Evolutionary conservation across 2,113 vertebrate species (phyloP), one percentile per base, ranked within the genome.

Genomic region (Poicephalus gulielmi): DNA sequence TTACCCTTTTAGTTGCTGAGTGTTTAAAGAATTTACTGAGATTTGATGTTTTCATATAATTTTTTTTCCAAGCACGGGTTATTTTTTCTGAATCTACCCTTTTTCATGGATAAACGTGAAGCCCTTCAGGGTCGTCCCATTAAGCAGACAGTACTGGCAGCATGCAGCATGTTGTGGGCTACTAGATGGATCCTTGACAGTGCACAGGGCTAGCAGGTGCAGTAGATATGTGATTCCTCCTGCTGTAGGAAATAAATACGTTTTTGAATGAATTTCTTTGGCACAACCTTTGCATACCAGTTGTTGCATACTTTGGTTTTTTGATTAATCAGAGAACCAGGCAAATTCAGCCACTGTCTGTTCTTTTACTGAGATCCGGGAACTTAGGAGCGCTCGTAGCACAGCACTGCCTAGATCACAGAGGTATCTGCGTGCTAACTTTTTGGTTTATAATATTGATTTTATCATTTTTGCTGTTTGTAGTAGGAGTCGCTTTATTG

Each of bases 361-460:
- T 66, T 84, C 33, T 50, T 77, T 78, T 27, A 10, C 27, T 33
- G 74, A 75, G 68, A 57, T 83, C 37, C 24, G 28, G 60, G 30
- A 83, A 44, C 75, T 53, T 47, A 25, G 71, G 64, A 83, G 9
- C 57, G 75, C 96, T 94, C 62, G 49, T 81, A 76, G 13, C 86
- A 4, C 49, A 70, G 92, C 14, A 15, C 94, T 95, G 73, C 73
- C 86, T 95, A 83, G 88, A 96, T 94, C 90, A 44, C 55, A 88
- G 92, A 88, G 95, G 97, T 98, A 97, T 97, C 96, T 92, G 33
- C 92, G 94, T 94, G 90, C 97, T 97, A 98, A 97, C 97, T 97
- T 98, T 97, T 98, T 98, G 96, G 97, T 98, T 98, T 97, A 98
- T 91, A 88, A 94, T 98, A 98, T 98, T 96, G 98, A 98, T 98